These are phyloP conservation scores for Augochlorella aurata DNA, from an alignment of 2,888 invertebrate genomes.

Conservation along the genomic window DNA sequence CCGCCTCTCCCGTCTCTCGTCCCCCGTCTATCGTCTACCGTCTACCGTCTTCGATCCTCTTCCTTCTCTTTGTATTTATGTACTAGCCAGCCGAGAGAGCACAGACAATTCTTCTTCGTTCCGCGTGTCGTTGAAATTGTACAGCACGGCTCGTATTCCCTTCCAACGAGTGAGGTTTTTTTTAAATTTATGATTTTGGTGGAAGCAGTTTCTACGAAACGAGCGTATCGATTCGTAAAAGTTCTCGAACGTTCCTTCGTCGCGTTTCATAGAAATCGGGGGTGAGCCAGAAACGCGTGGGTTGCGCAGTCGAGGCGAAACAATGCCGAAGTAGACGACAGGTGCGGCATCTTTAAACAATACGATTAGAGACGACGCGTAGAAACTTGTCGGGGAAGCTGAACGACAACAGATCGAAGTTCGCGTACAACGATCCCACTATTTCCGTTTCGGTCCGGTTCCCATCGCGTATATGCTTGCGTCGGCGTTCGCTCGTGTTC, in stretches of 20 bases:
- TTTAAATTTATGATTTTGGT: too few species aligned
- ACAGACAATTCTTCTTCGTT: neutral
- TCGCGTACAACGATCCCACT: neutral
- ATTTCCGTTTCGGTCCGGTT: neutral
- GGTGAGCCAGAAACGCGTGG: too few species aligned
- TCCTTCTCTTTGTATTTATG: neutral
- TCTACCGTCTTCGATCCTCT: neutral
- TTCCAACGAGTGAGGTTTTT: too few species aligned
- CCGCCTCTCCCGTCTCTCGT: too few species aligned
- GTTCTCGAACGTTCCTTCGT: too few species aligned
- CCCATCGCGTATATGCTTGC: neutral
- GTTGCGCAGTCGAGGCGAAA: too few species aligned
- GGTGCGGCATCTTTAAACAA: neutral
- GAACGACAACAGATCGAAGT: neutral
- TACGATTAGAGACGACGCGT: neutral
- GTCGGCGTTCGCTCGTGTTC: constrained; percentile 6
- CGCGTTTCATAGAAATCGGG: too few species aligned
- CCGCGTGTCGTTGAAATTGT: constrained; percentile 1
- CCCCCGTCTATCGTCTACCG: too few species aligned
- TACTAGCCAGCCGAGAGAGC: neutral
- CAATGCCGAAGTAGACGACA: neutral
- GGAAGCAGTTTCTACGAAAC: too few species aligned
- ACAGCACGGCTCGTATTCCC: neutral
- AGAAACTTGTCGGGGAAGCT: neutral
- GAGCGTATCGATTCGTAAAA: too few species aligned